Base-by-base conservation (phyloP, 2,113 vertebrate genomes). In the Theropithecus gelada region DNA sequence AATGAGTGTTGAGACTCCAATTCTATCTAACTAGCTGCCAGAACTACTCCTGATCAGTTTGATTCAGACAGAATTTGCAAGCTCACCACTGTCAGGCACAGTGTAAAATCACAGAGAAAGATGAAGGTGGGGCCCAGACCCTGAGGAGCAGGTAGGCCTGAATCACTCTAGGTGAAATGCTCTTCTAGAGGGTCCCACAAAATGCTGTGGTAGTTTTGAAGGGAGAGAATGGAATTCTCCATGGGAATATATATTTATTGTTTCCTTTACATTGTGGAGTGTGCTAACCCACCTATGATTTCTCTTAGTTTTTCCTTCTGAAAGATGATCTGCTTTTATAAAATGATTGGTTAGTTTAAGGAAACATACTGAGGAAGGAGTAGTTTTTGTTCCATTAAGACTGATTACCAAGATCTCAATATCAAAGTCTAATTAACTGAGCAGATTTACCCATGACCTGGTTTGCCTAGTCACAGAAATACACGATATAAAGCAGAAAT, bases 401-500 rank as follows among this genome's bases (percentile, higher is more conserved):
- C 38, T 66, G 43, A 43, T 85, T 89, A 68, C 18, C 64, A 80
- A 9, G 13, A 48, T 80, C 52, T 85, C 45, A 68, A n/a, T 72
- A 50, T 88, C 45, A 66, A 84, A 90, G 27, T 96, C 20, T 85
- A 59, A 92, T 89, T 89, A 94, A 88, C 17, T 80, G 64, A 76
- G 14, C 57, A 93, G 55, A 89, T 52, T 55, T 94, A 80, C 30
- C 32, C 79, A 87, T 89, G 80, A 96, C 70, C 61, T 93, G 93
- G 61, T 93, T 81, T 90, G 50, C 68, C 88, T 68, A 6, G 23
- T 59, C 55, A 45, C 23, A 3, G 81, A 94, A 89, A 80, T 61
- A 82, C 43, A 76, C 14, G 16, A 16, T 78, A 8, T 59, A 52
- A 90, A 90, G 22, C 72, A 85, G 57, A 93, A 84, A 76, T 92